A percentile compares a stretch with the other conserved stretches of the same genome.
These are phyloP conservation scores for Acanthurus lineatus DNA, from an alignment of 2,797 vertebrate genomes.

Conservation along the genomic window DNA sequence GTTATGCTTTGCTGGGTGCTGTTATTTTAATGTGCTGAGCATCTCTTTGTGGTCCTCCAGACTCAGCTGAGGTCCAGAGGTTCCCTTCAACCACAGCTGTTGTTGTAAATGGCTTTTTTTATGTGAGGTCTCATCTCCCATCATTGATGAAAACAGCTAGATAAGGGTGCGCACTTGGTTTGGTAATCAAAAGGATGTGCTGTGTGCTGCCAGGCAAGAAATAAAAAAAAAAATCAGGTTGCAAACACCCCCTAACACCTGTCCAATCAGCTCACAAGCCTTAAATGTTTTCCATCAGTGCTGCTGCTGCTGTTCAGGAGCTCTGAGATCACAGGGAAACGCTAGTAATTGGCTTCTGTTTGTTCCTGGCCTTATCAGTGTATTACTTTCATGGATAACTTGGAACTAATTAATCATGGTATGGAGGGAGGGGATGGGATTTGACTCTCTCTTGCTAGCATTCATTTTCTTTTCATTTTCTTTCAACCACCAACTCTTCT, in stretches of 20 bases:
- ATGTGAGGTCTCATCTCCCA: slow-evolving; percentile 50
- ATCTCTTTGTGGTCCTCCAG: background rate
- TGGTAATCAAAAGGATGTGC: slow-evolving; percentile 56
- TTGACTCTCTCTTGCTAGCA: slow-evolving; percentile 38
- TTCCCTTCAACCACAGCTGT: slow-evolving; percentile 53
- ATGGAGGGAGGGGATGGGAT: slow-evolving; percentile 50
- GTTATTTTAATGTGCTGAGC: background rate
- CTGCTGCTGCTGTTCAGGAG: slow-evolving; percentile 59
- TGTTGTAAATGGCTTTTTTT: slow-evolving; percentile 42
- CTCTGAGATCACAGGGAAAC: slow-evolving; percentile 65
- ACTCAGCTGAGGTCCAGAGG: slow-evolving; percentile 34
- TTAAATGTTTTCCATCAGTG: slow-evolving; percentile 68
- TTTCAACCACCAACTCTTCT: slow-evolving; percentile 48
- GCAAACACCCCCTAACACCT: slow-evolving; percentile 65
- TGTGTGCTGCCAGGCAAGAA: slow-evolving; percentile 43
- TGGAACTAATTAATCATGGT: slow-evolving; percentile 83
- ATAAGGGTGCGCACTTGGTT: slow-evolving; percentile 55
- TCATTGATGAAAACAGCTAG: slow-evolving; percentile 58
- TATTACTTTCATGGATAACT: slow-evolving; percentile 85
- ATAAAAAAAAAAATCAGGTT: slow-evolving; percentile 19
- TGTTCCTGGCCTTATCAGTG: slow-evolving; percentile 81
- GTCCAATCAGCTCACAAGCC: slow-evolving; percentile 65
- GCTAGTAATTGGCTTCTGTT: slow-evolving; percentile 83
- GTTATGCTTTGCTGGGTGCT: no score
- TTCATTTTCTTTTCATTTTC: slow-evolving; percentile 60